These are phyloP conservation scores for Rhagium mordax DNA, from an alignment of 2,888 invertebrate species.

Conservation along the genomic window DNA sequence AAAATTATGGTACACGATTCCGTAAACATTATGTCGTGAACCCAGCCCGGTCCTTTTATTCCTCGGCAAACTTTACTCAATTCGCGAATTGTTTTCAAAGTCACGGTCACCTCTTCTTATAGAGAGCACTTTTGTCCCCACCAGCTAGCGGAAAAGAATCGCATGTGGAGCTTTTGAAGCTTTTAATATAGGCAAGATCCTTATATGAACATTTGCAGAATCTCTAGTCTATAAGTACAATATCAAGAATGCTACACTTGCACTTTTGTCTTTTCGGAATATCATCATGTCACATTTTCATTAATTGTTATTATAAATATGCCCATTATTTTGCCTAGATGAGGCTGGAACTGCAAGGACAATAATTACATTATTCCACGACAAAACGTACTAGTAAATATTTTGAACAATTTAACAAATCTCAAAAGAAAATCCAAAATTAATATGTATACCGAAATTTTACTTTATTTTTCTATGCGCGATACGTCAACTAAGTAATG, in stretches of 20 bases:
- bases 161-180: slow-evolving; percentile 26
- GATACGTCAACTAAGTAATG: too few relatives aligned
- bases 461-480: too few relatives aligned
- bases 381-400: too few relatives aligned
- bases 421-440: too few relatives aligned
- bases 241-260: neutral
- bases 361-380: too few relatives aligned
- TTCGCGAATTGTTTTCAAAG: slow-evolving; percentile 60
- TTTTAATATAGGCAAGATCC: neutral
- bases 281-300: too few relatives aligned
- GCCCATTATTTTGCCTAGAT: too few relatives aligned
- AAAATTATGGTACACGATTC: slow-evolving; percentile 13
- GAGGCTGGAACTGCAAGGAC: too few relatives aligned
- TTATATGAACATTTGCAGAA: slow-evolving; percentile 17
- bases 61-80: slow-evolving; percentile 35
- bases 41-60: slow-evolving; percentile 23
- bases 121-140: slow-evolving; percentile 32
- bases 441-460: too few relatives aligned
- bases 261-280: too few relatives aligned
- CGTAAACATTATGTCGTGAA: slow-evolving; percentile 23
- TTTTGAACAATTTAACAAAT: too few relatives aligned
- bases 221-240: neutral
- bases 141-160: slow-evolving; percentile 14
- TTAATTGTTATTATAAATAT: too few relatives aligned
- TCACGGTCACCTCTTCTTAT: slow-evolving; percentile 56